These are phyloP conservation scores for Euphonia xanthogaster DNA, from an alignment of 2,797 vertebrate species.

Conservation along the genomic window DNA sequence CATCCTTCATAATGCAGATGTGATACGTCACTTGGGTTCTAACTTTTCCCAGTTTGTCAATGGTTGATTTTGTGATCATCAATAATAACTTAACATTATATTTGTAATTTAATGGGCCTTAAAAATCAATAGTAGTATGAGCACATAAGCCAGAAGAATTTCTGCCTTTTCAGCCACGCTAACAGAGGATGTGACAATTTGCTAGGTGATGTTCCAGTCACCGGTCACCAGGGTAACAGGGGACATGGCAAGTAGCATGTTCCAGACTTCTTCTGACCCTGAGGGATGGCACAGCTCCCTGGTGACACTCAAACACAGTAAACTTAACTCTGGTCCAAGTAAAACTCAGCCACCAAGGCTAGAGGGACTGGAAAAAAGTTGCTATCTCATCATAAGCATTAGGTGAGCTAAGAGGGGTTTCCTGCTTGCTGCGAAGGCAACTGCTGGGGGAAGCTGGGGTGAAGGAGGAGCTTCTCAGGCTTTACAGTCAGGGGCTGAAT, in stretches of 20 bases:
- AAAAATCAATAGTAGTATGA: not conserved
- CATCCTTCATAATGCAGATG: not conserved
- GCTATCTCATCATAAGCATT: not conserved
- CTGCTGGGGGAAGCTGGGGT: not conserved
- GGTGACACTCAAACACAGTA: not conserved
- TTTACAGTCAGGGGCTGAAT: not conserved
- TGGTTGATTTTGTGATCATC: not conserved
- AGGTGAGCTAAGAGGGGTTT: not conserved
- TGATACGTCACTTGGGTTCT: not conserved
- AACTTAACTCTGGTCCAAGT: not conserved
- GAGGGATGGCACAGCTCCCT: not conserved
- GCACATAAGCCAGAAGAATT: not conserved
- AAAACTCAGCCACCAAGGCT: not conserved
- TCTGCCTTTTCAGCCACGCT: not conserved
- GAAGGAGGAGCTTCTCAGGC: not conserved
- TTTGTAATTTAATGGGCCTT: not conserved
- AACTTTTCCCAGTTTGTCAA: not conserved
- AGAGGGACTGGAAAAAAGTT: not conserved
- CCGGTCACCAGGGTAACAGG: accelerated
- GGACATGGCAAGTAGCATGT: not conserved
- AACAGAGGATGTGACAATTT: not conserved
- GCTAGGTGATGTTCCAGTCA: not conserved
- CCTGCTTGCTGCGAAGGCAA: not conserved
- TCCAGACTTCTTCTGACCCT: not conserved
- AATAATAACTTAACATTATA: not conserved